These are phyloP conservation scores for Amphiura filiformis DNA, from an alignment of 35 echinoderm and acorn worm genomes.

Conservation along the genomic window DNA sequence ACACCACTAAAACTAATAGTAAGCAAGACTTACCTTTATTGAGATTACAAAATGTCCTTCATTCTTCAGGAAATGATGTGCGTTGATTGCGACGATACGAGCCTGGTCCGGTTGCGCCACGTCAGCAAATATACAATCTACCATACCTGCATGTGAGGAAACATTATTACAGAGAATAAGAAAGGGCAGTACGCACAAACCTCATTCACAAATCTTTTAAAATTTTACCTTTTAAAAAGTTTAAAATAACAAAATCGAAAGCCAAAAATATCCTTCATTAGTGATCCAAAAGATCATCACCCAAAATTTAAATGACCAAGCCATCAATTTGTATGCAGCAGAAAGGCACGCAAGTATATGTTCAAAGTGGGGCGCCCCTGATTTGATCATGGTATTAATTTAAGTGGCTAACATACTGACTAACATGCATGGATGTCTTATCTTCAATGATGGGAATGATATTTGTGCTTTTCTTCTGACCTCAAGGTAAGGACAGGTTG, in stretches of 20 bases:
- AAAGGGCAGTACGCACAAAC: no score
- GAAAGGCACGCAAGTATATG: no score
- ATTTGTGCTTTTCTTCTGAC: conserved; percentile 98
- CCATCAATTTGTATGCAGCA: no score
- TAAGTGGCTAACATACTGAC: conserved; percentile 92
- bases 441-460: conserved; percentile 99
- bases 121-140: conserved; percentile 96
- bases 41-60: conserved; percentile 99
- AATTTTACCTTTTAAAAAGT: no score
- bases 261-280: neutral
- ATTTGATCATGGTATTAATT: no score
- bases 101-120: conserved; percentile 98
- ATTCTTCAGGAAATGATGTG: conserved; percentile 93
- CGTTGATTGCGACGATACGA: conserved; percentile 96
- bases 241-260: neutral
- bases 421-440: conserved; percentile 97
- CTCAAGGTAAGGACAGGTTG: no score
- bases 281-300: neutral
- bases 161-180: no score
- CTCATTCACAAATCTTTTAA: no score
- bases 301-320: no score
- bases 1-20: no score
- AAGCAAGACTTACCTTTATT: conserved; percentile 96
- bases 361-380: no score
- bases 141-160: conserved; percentile 93